Evolutionary conservation across 2,113 vertebrate species (phyloP).

Genomic region (Lepisosteus oculatus): DNA sequence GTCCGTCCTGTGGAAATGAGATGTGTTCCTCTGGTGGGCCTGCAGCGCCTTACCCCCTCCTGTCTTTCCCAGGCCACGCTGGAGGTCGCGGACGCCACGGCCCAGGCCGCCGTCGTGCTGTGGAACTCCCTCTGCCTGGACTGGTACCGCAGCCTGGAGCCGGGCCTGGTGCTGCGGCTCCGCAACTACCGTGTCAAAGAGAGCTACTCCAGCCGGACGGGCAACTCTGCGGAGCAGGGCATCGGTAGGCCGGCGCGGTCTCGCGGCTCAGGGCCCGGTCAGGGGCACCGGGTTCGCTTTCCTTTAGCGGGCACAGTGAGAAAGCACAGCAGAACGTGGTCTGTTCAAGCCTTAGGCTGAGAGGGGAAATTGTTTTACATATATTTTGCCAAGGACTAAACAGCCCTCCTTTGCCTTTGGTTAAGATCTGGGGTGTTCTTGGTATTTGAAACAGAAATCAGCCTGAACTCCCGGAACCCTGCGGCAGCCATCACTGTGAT

Average conservation of each 20-base stretch:
- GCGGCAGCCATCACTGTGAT: conserved; percentile 47
- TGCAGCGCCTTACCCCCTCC: not conserved
- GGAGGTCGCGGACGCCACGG: conserved; percentile 56
- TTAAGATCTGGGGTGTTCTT: not conserved
- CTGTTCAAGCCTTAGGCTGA: not conserved
- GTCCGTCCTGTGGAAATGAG: too few species aligned
- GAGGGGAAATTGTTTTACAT: not conserved
- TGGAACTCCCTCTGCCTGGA: conserved; percentile 66
- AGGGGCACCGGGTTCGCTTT: not conserved
- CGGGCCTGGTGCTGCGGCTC: conserved; percentile 57
- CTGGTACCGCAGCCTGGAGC: conserved; percentile 61
- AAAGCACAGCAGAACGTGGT: not conserved
- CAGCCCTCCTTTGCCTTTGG: not conserved
- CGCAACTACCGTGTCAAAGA: conserved; percentile 57
- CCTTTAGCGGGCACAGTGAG: not conserved
- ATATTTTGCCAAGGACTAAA: conserved; percentile 1
- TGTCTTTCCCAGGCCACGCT: conserved; percentile 46
- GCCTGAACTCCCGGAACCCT: conserved; percentile 70
- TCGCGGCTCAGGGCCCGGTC: not conserved
- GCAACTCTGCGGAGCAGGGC: conserved; percentile 22
- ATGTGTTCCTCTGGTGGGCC: not conserved
- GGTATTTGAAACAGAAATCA: conserved; percentile 55
- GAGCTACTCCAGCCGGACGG: conserved; percentile 37
- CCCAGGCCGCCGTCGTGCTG: conserved; percentile 55
- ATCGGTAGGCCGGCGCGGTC: conserved; percentile 45